Base-by-base conservation (phyloP, 2,113 vertebrate genomes). In the Urocitellus parryii region DNA sequence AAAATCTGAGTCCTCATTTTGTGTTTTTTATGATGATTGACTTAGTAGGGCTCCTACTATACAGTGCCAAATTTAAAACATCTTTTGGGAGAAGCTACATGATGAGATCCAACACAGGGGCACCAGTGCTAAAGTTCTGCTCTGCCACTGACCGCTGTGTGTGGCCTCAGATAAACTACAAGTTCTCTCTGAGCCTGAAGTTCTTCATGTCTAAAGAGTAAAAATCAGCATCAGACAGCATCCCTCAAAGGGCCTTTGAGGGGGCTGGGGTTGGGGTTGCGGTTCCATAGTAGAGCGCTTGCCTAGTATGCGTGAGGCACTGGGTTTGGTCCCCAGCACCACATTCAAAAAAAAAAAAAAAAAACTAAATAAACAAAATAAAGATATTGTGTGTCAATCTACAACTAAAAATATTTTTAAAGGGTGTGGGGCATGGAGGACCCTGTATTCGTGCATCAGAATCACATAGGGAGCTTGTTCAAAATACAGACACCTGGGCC, bases 11-110 rank as follows among this genome's bases (percentile, higher is more conserved):
- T 82, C 61, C 24, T 92, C 25, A 39, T 17, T 20, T 14, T 63
- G 37, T 83, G 27, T 79, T 92, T 78, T 32, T 83, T 84, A n/a
- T 27, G 63, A 85, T 86, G 92, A 82, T 48, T 83, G 88, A 94
- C 88, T 94, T 74, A 39, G 29, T 70, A n/a, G 63, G 24, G 29
- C 18, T 45, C 53, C 25, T 92, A 51, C 48, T 51, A 51, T 78
- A 72, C 22, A 48, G 45, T 74, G 20, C 78, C 73, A 67, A 24
- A 63, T 42, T 79, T 58, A 67, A 94, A 68, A 45, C 20, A 20
- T 79, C 32, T 92, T 92, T 42, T 24, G 24, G 5, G 51, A 83
- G 77, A 70, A 5, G 34, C 42, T 51, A 25, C 25, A 34, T 17
- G 63, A 90, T 9, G 84, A 42, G 63, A 86, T 16, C 53, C 32